Base-by-base conservation (phyloP, 2,797 vertebrate species). In the Eospalax fontanierii region DNA sequence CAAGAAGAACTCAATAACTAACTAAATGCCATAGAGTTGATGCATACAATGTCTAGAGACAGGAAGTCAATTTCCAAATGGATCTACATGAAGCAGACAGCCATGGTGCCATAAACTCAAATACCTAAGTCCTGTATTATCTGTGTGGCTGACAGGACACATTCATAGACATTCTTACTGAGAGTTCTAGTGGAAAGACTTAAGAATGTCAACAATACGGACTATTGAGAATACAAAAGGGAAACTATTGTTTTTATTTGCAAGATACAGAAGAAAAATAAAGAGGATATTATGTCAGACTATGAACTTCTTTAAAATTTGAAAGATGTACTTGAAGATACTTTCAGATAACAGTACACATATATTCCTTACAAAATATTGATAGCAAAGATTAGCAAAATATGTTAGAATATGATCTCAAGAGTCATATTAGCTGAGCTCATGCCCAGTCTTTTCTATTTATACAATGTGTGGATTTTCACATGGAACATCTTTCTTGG, bases 61-160 rank as follows among this genome's bases (percentile, higher is more conserved):
- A 87, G 74, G 50, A 94, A 91, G 81, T 94, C 68, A 63, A 46
- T 79, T 68, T 97, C 74, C 59, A 76, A 88, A 83, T 50, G 59
- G 74, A 76, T 89, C 40, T 91, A 2, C 74, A 15, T n/a, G 57
- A 73, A 43, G 50, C n/a, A 18, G 26, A 21, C 38, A 94, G 91
- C 66, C 73, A 70, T 71, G 28, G n/a, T 74, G 57, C 59, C 28
- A 61, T 78, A 86, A 85, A 66, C 50, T 86, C 78, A 90, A 63
- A 66, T 66, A 61, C 4, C 28, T 16, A 88, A 95, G 75, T 59
- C 68, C 38, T 61, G 63, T 22, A 89, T 33, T 43, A 2, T 82
- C 59, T 78, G 35, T 59, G 35, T 59, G 54, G 63, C 65, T 87
- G 57, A 93, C 94, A 80, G 89, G 73, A 43, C 22, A 76, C 19